These are phyloP conservation scores for Acanthoscelides obtectus DNA, from an alignment of 2,888 invertebrate species.

Conservation along the genomic window DNA sequence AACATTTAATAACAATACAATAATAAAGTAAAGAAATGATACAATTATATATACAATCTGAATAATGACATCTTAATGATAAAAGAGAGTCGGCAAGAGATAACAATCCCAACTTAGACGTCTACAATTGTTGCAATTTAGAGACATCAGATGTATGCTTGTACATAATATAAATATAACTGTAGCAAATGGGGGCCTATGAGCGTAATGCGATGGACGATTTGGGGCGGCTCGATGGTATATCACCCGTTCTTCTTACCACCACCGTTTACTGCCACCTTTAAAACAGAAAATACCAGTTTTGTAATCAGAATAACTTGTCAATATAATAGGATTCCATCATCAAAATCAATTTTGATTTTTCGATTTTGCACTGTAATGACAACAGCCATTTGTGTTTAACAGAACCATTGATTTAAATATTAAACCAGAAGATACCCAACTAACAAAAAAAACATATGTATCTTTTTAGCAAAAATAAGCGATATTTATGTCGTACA, in stretches of 20 bases:
- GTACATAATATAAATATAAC: slow-evolving; percentile 34
- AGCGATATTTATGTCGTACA: no score
- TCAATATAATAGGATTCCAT: no score
- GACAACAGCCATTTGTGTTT: no score
- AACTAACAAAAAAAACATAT: no score
- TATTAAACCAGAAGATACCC: no score
- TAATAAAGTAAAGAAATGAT: not conserved
- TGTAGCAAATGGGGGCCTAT: slow-evolving; percentile 17
- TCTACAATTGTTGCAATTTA: not conserved
- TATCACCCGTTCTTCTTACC: slow-evolving; percentile 33
- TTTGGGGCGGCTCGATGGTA: not conserved
- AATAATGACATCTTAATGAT: slow-evolving; percentile 16
- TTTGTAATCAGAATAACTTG: not conserved
- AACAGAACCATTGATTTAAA: no score
- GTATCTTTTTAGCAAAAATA: no score
- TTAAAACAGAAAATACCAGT: not conserved
- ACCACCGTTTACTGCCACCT: slow-evolving; percentile 29
- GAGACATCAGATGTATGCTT: not conserved
- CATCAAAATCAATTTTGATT: no score
- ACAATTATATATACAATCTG: slow-evolving; percentile 16
- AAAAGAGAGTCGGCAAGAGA: slow-evolving; percentile 20
- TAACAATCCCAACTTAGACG: slow-evolving; percentile 21
- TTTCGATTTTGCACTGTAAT: no score
- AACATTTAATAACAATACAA: slow-evolving; percentile 17
- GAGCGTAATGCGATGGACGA: not conserved